Base-by-base conservation (phyloP, 64 coral and sea anemone genomes). In the Actinia tenebrosa region DNA sequence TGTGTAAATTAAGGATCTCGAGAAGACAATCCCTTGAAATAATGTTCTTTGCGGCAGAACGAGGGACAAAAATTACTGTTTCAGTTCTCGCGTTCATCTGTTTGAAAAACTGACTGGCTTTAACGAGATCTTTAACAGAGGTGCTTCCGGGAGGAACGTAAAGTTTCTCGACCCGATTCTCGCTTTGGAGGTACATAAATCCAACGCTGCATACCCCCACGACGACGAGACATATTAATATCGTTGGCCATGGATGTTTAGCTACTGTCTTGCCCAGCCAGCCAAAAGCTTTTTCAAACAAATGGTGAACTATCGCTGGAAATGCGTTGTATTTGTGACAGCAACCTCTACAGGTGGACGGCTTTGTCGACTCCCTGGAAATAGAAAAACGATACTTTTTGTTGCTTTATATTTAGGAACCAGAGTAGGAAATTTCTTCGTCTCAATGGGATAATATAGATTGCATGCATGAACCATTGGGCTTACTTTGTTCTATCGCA, bases 141-240 rank as follows among this genome's bases (percentile, higher is more conserved):
- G 89, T 64, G 53, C 96, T 98, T 23, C 79, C 53, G 47, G 91
- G 87, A 60, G 96, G 96, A 44, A 98, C 92, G 58, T 88, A 98
- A 0, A 98, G 87, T 86, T 86, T 95, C 22, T 92, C 96, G 5
- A 89, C 84, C 90, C 93, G 88, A 52, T 86, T 92, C 86, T 98
- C 93, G 16, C 87, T 75, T 27, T 98, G 56, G 0, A 98, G 61
- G 30, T 60, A 87, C 22, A 92, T 79, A 59, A 98, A 83, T 10
- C 96, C 96, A 13, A 87, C 85, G 15, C 89, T 83, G 17, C 88
- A 85, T 18, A 77, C 77, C 13, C 84, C 78, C 23, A 92, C 90
- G 9, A 98, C 37, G 14, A 92, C 18, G 16, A 86, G 11, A 60
- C 87, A 84, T 53, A 94, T 22, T 3, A 19, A 7, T 30, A 98